phyloP scores from a whole-genome alignment of 2,113 vertebrate genomes.

The Upupa epops region DNA sequence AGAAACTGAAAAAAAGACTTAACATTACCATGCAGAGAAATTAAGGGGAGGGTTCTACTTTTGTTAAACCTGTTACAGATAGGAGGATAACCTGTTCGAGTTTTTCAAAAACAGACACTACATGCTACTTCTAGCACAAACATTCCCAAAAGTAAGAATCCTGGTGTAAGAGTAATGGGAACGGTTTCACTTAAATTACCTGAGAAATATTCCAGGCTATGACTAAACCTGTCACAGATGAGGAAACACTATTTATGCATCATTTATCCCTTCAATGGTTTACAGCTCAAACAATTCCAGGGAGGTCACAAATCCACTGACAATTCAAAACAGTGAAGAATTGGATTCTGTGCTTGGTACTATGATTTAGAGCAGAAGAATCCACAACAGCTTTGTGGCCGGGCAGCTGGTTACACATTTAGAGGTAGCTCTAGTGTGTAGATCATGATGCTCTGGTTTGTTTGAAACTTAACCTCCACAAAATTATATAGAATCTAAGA shows the following conservation, averaged over 20 bases:
- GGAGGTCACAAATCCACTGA: conserved; percentile 28
- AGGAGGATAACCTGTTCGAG: not conserved
- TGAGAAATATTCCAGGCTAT: not conserved
- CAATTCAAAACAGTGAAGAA: not conserved
- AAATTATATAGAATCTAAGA: conserved; percentile 1
- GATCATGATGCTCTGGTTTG: not conserved
- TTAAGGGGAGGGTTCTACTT: not conserved
- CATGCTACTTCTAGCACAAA: not conserved
- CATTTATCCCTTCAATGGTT: not conserved
- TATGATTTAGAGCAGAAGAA: not conserved
- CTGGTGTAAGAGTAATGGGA: not conserved
- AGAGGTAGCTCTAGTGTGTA: not conserved
- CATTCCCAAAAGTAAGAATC: not conserved
- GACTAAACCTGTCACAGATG: not conserved
- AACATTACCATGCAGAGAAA: not conserved
- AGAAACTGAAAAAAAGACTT: not conserved
- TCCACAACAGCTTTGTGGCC: not conserved
- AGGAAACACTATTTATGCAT: not conserved
- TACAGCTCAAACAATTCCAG: not conserved
- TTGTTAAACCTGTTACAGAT: not conserved
- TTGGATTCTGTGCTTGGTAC: not conserved
- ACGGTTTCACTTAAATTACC: not conserved
- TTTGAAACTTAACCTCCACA: conserved; percentile 6
- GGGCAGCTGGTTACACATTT: not conserved
- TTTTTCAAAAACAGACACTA: not conserved